Evolutionary conservation across 2,888 invertebrate species (phyloP).

Genomic region (Cancer borealis): DNA sequence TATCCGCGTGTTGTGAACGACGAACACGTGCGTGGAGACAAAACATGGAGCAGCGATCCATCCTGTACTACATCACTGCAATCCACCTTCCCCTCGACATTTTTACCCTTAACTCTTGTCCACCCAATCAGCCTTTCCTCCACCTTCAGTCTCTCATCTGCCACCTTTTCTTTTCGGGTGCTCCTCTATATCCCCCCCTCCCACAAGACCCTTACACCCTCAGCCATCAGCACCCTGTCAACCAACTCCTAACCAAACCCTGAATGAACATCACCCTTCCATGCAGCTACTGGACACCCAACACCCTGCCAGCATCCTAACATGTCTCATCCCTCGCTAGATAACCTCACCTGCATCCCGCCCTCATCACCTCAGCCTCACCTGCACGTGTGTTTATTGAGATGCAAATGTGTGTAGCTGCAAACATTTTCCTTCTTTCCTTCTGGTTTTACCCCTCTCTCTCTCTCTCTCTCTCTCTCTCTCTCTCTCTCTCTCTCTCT

Average conservation of each 20-base stretch:
- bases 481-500: background rate
- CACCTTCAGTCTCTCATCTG: background rate
- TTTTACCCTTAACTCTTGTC: background rate
- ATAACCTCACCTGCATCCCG: background rate
- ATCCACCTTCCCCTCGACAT: background rate
- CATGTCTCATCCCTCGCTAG: background rate
- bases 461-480: background rate
- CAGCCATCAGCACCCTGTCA: background rate
- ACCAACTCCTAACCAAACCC: background rate
- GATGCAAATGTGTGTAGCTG: constrained; percentile 33
- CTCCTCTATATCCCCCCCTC: background rate
- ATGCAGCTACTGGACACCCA: background rate
- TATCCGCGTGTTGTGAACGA: background rate
- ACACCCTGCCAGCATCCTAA: background rate
- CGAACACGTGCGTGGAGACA: background rate
- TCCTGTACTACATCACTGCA: background rate
- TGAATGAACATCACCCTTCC: background rate
- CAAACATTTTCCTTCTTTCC: background rate
- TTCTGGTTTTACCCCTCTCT: background rate
- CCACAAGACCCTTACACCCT: background rate
- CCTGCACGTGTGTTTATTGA: constrained; percentile 24
- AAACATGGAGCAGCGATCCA: background rate
- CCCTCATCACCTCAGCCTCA: background rate
- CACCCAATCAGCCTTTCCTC: background rate
- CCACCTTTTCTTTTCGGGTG: background rate